These are phyloP conservation scores for Acleris emargana DNA, from an alignment of 2,888 invertebrate genomes.

Conservation along the genomic window DNA sequence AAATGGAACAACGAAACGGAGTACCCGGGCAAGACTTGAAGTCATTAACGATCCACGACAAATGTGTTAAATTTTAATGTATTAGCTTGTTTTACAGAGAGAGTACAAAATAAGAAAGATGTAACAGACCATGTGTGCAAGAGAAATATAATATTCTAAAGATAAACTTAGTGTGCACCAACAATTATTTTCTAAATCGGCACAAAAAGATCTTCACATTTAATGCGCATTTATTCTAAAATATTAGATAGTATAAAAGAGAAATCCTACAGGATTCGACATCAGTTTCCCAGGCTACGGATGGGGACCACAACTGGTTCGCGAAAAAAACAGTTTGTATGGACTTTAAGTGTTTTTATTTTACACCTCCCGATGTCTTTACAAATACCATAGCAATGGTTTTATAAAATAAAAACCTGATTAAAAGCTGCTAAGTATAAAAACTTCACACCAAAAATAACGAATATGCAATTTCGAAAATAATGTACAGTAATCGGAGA, in stretches of 20 bases:
- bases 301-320: conserved; percentile 52
- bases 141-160: conserved; percentile 60
- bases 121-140: conserved; percentile 52
- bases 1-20: conserved; percentile 37
- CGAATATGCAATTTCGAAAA: conserved; percentile 76
- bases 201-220: conserved; percentile 62
- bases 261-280: conserved; percentile 44
- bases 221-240: conserved; percentile 48
- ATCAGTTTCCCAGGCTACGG: conserved; percentile 40
- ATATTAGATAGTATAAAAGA: conserved; percentile 45
- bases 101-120: conserved; percentile 47
- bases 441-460: conserved; percentile 77
- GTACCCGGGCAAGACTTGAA: neutral
- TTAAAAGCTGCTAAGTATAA: conserved; percentile 79
- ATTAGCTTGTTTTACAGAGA: conserved; percentile 49
- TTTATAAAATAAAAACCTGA: conserved; percentile 70
- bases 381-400: conserved; percentile 71
- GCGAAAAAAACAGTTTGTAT: conserved; percentile 63
- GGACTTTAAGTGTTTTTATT: conserved; percentile 76
- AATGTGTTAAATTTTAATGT: conserved; percentile 14
- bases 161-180: conserved; percentile 63
- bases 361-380: conserved; percentile 73
- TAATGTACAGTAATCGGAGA: conserved; percentile 58
- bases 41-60: neutral
- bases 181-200: conserved; percentile 58